These are phyloP conservation scores for Chymomyza costata DNA, from an alignment of 1,140 invertebrate species.

Conservation along the genomic window DNA sequence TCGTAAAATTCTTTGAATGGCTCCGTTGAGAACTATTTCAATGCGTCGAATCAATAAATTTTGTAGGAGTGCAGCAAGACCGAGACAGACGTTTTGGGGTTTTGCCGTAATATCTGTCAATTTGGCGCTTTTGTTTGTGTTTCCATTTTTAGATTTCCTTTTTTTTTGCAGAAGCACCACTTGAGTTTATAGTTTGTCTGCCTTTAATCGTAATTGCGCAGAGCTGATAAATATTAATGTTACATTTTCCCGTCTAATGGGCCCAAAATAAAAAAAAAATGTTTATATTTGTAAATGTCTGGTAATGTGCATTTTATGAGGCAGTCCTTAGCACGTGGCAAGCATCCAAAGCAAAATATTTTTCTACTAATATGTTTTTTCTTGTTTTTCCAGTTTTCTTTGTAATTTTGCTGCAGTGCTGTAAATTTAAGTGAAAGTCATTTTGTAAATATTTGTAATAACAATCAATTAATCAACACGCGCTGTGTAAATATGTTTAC, in stretches of 20 bases:
- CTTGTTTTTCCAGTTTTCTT: too few species aligned
- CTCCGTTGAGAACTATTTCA: constrained; percentile 72
- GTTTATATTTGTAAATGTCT: neutral
- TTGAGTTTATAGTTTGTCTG: constrained; percentile 40
- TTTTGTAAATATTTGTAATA: too few species aligned
- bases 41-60: constrained; percentile 74
- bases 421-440: constrained; percentile 51
- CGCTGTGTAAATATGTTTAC: too few species aligned
- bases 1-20: constrained; percentile 73
- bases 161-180: neutral
- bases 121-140: constrained; percentile 40
- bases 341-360: constrained; percentile 30
- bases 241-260: constrained; percentile 3
- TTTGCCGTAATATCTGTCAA: constrained; percentile 52
- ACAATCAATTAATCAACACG: too few species aligned
- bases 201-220: constrained; percentile 57
- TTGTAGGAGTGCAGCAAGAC: too few species aligned
- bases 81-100: too few species aligned
- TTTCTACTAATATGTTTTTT: too few species aligned
- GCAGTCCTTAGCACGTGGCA: constrained; percentile 43
- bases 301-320: constrained; percentile 45
- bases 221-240: constrained; percentile 66
- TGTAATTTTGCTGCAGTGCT: constrained; percentile 34
- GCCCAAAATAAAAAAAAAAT: too few species aligned
- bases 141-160: too few species aligned